These are phyloP conservation scores for Pachyuromys duprasi DNA, from an alignment of 2,797 vertebrate species.

Conservation along the genomic window DNA sequence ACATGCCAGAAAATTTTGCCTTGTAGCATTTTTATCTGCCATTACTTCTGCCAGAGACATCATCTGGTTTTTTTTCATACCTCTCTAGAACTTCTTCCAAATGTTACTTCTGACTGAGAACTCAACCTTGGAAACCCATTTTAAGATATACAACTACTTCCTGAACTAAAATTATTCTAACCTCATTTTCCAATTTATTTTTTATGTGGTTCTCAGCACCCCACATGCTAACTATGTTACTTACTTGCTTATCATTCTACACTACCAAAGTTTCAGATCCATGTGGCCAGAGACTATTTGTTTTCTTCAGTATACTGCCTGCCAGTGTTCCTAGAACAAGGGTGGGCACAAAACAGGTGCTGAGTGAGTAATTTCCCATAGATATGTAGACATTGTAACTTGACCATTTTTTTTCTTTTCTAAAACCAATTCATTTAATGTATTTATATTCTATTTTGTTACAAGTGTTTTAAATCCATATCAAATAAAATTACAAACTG, in stretches of 20 bases:
- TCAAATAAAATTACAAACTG: constrained; percentile 14
- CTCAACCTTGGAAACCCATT: background rate
- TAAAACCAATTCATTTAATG: background rate
- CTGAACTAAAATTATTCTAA: background rate
- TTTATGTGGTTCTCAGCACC: background rate
- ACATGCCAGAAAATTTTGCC: background rate
- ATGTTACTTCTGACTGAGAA: background rate
- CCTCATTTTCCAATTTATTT: background rate
- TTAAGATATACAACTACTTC: background rate
- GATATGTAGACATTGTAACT: background rate
- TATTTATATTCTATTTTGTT: constrained; percentile 40
- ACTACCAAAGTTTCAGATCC: background rate
- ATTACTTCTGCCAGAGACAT: background rate
- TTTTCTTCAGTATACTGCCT: background rate
- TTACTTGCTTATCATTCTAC: background rate
- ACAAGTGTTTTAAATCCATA: constrained; percentile 9
- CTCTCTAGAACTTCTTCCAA: background rate
- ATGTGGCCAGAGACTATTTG: background rate
- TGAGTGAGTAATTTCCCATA: background rate
- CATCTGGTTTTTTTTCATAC: background rate
- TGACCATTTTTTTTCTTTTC: background rate
- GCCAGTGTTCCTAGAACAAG: background rate
- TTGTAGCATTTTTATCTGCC: background rate
- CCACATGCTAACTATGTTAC: background rate
- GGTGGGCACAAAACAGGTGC: background rate